Base-by-base conservation (phyloP, 2,113 vertebrate species). In the Sapayoa aenigma region DNA sequence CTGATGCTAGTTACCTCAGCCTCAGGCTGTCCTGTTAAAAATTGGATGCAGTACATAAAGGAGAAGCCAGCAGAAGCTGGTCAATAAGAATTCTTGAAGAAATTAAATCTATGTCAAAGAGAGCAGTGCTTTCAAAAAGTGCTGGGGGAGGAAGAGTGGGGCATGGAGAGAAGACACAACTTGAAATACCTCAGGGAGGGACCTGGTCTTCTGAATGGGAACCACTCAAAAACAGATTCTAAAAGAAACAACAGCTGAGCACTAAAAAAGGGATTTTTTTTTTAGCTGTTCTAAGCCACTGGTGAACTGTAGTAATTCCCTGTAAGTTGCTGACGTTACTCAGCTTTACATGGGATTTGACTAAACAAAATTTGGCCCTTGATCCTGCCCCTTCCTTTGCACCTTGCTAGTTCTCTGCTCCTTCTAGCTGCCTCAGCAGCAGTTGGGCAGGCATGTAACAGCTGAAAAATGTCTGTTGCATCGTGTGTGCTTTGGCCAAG, bases 391-490 rank as follows among this genome's bases (percentile, higher is more conserved):
- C 27, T 56, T 76, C 63, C 68, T 59, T 65, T 52, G 73, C 3
- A 1, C 35, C 75, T 78, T 2, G 2, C 58, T 95, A 35, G 21
- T 67, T 94, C 39, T 39, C 9, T 0, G 53, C 74, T 89, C 89
- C 39, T 82, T 50, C 77, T 83, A 87, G 52, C 74, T 93, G 63
- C 28, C 67, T 85, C 81, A 66, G 66, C 42, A 76, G 74, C 28
- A 90, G 49, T 49, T 58, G 66, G 4, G n/a, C 71, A 76, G 77
- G 49, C 78, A 23, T 89, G 55, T 76, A 72, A 91, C 62, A 93
- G 84, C 93, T 85, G 88, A 55, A 67, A 85, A 91, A 86, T 46
- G 87, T 42, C 67, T 93, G 78, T 53, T 87, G 73, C 37, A 14
- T 9, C 0, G 0, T 90, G 75, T 87, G 81, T 87, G 55, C 90